Conservation (phyloP, 2,888 invertebrate species). For the Anoplius nigerrimus region DNA sequence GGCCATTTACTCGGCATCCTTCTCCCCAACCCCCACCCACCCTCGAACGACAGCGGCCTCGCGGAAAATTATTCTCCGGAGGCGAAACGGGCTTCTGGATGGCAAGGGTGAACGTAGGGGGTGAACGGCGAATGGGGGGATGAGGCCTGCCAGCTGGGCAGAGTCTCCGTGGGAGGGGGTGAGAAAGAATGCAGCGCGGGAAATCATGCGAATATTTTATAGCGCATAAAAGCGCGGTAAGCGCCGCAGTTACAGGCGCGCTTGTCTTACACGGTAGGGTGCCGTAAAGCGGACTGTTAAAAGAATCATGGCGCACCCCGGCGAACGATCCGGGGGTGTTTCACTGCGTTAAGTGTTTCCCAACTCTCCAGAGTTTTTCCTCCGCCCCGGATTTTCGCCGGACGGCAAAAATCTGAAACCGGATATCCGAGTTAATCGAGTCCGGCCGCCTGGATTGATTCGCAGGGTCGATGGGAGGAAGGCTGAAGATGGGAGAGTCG, state of each 20-base stretch:
- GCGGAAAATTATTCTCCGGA: conserved; percentile 44
- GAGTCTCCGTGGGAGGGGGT: background rate
- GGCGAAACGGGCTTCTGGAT: conserved; percentile 14
- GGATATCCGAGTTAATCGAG: no score
- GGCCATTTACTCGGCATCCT: no score
- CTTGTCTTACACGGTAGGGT: conserved; percentile 25
- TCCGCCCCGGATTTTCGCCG: no score
- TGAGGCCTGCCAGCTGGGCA: background rate
- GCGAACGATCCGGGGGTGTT: conserved; percentile 10
- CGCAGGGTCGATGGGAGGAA: no score
- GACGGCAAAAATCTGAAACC: no score
- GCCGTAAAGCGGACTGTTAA: conserved; percentile 40
- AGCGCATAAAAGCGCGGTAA: conserved; percentile 41
- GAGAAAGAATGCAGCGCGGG: conserved; percentile 42
- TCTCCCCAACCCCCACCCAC: conserved; percentile 4
- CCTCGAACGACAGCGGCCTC: conserved; percentile 13
- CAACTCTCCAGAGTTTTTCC: no score
- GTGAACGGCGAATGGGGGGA: no score
- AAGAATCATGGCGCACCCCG: conserved; percentile 33
- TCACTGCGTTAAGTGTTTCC: background rate
- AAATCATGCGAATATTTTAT: conserved; percentile 55
- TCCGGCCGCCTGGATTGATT: no score
- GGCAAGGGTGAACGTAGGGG: no score
- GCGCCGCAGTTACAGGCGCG: conserved; percentile 14
- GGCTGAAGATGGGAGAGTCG: background rate